Evolutionary conservation across 30 jellyfish, hydroid and myxozoan genomes (phyloP).

Genomic region (Catostylus mosaicus): DNA sequence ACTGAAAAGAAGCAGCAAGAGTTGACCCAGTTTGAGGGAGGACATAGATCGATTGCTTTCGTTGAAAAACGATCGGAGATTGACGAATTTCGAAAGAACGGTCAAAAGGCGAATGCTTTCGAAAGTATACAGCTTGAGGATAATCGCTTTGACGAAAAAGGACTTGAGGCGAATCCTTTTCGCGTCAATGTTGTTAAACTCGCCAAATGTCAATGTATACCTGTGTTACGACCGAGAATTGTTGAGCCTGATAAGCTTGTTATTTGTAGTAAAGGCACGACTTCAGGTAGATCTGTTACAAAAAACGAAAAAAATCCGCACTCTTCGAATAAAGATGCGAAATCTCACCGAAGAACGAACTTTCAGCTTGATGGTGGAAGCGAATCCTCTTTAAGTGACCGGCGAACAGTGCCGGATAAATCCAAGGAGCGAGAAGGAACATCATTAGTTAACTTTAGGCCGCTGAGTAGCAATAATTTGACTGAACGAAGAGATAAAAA

Average conservation of each 20-base stretch:
- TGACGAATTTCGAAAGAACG: too few species aligned
- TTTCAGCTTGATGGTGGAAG: neutral
- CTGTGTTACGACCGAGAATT: conserved; percentile 45
- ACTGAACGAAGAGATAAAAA: neutral
- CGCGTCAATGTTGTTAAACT: conserved; percentile 48
- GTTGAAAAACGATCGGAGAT: too few species aligned
- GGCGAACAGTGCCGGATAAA: neutral
- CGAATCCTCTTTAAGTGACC: neutral
- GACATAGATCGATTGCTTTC: too few species aligned
- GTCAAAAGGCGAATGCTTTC: neutral
- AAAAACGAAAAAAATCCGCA: neutral
- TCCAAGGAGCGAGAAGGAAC: neutral
- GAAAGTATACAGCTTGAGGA: neutral
- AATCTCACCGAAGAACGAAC: neutral
- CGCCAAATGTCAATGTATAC: conserved; percentile 44
- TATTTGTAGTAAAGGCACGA: conserved; percentile 1
- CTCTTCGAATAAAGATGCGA: neutral
- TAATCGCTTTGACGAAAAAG: neutral
- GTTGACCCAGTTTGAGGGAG: too few species aligned
- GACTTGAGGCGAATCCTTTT: conserved; percentile 17
- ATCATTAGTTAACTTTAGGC: neutral
- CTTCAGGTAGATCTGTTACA: neutral
- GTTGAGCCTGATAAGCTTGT: conserved; percentile 13
- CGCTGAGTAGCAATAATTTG: neutral
- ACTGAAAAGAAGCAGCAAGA: too few species aligned